A percentile compares a stretch with the other conserved stretches of the same genome.
Evolutionary conservation across 2,113 vertebrate genomes (phyloP).

Genomic region (Ploceus nigricollis): DNA sequence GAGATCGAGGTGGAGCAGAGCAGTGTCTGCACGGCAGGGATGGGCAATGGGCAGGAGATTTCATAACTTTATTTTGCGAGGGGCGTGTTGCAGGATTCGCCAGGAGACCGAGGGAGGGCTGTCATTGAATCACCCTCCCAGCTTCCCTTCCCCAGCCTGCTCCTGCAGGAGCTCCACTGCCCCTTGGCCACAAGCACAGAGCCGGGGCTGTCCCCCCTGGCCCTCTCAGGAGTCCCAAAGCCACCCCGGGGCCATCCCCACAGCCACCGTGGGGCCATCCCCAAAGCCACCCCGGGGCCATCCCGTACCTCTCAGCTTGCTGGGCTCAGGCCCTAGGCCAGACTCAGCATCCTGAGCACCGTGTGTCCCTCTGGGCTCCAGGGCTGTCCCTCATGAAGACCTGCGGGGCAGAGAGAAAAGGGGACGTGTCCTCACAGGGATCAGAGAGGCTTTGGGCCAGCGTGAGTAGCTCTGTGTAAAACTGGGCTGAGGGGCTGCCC

Average conservation of each 20-base stretch:
- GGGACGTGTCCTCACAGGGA: not conserved
- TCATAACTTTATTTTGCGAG: conserved; percentile 16
- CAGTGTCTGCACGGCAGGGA: fast-evolving
- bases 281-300: not conserved
- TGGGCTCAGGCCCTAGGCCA: not conserved
- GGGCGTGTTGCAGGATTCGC: not conserved
- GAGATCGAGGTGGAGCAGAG: not conserved
- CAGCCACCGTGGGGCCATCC: too few relatives aligned
- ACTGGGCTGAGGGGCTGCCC: not conserved
- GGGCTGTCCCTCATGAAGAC: conserved; percentile 37
- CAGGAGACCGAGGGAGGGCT: not conserved
- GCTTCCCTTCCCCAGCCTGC: not conserved
- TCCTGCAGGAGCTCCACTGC: not conserved
- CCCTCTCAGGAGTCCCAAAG: not conserved
- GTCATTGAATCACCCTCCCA: not conserved
- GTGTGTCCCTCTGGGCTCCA: not conserved
- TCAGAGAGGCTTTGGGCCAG: not conserved
- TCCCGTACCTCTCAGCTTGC: conserved; percentile 27
- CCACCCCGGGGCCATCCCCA: not conserved
- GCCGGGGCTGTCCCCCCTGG: fast-evolving
- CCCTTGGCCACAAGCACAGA: not conserved
- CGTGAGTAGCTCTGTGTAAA: not conserved
- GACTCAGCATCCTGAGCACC: conserved; percentile 11
- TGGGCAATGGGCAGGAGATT: not conserved
- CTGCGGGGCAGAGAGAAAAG: not conserved